Conservation (phyloP, 2,113 vertebrate species). For the Otolemur garnettii region DNA sequence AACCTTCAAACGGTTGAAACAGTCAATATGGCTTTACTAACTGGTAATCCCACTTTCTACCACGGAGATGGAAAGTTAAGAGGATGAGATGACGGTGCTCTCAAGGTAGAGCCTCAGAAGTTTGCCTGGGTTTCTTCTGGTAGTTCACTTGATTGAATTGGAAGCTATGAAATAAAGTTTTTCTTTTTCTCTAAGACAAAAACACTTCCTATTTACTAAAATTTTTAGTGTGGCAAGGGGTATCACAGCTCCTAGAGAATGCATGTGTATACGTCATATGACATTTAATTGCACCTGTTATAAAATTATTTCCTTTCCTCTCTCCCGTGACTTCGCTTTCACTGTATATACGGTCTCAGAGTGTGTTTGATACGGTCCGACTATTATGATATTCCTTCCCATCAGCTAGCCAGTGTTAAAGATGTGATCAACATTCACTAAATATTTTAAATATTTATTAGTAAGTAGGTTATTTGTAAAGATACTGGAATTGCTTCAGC, state of each 20-base stretch:
- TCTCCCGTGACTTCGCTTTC: not conserved
- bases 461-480: not conserved
- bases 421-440: not conserved
- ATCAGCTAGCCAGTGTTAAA: not conserved
- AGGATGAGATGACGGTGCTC: not conserved
- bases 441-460: not conserved
- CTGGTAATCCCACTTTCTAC: not conserved
- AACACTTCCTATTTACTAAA: not conserved
- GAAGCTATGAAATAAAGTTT: not conserved
- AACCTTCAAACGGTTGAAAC: not conserved
- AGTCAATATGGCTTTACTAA: not conserved
- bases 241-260: not conserved
- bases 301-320: constrained; percentile 17
- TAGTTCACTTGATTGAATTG: not conserved
- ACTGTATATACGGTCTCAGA: not conserved
- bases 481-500: constrained; percentile 11
- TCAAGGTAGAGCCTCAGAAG: not conserved
- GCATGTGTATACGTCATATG: not conserved
- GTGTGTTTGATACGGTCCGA: constrained; percentile 24
- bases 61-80: not conserved
- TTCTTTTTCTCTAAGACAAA: not conserved
- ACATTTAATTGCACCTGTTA: constrained; percentile 8
- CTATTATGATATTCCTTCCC: constrained; percentile 18
- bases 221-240: not conserved
- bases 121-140: not conserved